Base-by-base conservation (phyloP, 1,140 invertebrate species). In the Drosophila tani region DNA sequence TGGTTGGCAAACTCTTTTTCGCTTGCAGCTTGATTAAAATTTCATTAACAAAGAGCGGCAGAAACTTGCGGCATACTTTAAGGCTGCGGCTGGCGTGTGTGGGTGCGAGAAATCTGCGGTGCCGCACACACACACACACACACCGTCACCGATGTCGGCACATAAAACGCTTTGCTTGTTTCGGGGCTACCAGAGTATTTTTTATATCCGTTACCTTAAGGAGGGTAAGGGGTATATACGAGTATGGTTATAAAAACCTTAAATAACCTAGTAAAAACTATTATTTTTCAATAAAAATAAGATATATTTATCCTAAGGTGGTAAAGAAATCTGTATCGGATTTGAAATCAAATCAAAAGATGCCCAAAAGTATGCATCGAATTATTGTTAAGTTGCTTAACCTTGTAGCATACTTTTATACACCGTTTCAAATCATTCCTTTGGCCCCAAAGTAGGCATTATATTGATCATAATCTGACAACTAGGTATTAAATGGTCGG, bases 11-110 rank as follows among this genome's bases (percentile, higher is more conserved):
- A 84, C 82, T 77, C 75, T 60, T 82, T 84, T 58, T 62, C 19
- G 41, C 46, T 80, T 70, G 69, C 71, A 55, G 77, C 88, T 81
- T 91, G 87, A 91, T 91, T 91, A 91, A 91, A 91, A 91, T 91
- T 91, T 91, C 87, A 91, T 91, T 90, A 91, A 90, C 85, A 84
- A 75, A 88, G 82, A 90, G 74, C 64, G 74, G 57, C 64, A 60
- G 77, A 77, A 78, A 69, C 75, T 90, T 88, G 85, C 66, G 85
- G 84, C 84, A 90, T 84, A 71, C 85, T 88, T 88, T 88, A 90
- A 88, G 79, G 81, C 84, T 65, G 75, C 17, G 57, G 64, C 38
- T 51, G 29, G 32, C 29, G 53, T 53, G 71, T 75, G 58, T 50
- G 57, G 62, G 79, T 80, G 83, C 55, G 68, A 68, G 74, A 87